Evolutionary conservation across 2,888 invertebrate genomes (phyloP).

Genomic region (Eristalis tenax): DNA sequence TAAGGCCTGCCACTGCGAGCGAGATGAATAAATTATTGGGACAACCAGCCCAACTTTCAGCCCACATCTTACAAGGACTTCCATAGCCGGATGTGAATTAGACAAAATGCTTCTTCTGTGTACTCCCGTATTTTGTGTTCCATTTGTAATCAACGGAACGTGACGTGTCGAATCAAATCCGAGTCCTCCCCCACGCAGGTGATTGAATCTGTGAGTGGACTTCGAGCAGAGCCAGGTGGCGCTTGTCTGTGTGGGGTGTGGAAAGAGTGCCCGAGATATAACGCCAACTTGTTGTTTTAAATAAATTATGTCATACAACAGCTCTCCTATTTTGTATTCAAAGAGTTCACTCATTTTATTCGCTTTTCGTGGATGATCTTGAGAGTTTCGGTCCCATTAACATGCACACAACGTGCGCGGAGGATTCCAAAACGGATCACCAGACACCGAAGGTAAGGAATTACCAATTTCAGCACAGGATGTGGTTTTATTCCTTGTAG

Average conservation of each 20-base stretch:
- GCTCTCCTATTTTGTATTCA: slow-evolving; percentile 8
- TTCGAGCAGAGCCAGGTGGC: not conserved
- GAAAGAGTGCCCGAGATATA: not conserved
- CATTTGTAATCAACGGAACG: not conserved
- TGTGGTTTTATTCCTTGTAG: not conserved
- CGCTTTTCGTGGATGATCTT: slow-evolving; percentile 2
- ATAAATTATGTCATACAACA: slow-evolving; percentile 15
- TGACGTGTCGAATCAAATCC: not conserved
- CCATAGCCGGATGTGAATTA: not conserved
- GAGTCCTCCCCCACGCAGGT: too few species aligned
- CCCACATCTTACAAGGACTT: slow-evolving; percentile 2
- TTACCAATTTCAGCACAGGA: slow-evolving; percentile 1
- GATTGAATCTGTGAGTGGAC: not conserved
- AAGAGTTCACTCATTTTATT: slow-evolving; percentile 14
- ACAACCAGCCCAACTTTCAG: not conserved
- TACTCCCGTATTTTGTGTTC: not conserved
- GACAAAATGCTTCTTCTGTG: slow-evolving; percentile 19
- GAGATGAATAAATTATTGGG: slow-evolving; percentile 17
- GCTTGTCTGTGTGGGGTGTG: not conserved
- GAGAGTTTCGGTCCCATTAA: not conserved
- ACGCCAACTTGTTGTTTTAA: slow-evolving; percentile 14
- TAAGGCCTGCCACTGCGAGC: too few species aligned
- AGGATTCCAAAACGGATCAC: slow-evolving; percentile 8
- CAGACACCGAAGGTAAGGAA: not conserved
- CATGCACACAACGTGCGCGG: slow-evolving; percentile 6